Conservation (phyloP, 2,113 vertebrate genomes). For the Daboia siamensis region DNA sequence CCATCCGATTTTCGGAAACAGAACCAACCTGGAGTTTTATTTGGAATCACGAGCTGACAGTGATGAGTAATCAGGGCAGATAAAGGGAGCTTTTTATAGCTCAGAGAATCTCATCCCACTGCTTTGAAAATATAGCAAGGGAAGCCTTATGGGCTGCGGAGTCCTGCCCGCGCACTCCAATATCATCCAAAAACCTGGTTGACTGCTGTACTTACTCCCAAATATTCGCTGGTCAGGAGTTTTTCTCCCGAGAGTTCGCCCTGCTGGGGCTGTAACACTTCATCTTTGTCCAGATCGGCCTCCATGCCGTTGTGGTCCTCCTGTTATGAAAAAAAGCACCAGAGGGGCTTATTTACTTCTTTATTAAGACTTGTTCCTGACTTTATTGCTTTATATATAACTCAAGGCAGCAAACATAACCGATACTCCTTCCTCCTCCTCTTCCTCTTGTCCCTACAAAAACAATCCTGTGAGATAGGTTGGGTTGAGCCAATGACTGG, state of each 20-base stretch:
- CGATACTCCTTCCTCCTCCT: no score
- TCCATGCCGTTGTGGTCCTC: slow-evolving; percentile 85
- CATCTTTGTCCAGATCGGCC: slow-evolving; percentile 86
- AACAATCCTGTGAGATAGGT: no score
- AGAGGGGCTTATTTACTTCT: not conserved
- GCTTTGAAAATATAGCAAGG: not conserved
- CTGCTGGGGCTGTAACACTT: slow-evolving; percentile 82
- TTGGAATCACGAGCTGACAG: no score
- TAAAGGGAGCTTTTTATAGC: not conserved
- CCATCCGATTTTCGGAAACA: no score
- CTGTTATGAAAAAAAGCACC: slow-evolving; percentile 53
- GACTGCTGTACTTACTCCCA: slow-evolving; percentile 79
- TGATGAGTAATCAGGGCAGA: not conserved
- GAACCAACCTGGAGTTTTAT: no score
- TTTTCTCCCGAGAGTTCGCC: slow-evolving; percentile 90
- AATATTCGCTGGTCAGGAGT: slow-evolving; percentile 90
- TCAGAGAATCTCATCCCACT: no score
- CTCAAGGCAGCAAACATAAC: no score
- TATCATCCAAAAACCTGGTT: not conserved
- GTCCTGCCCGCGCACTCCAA: not conserved
- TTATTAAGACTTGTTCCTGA: no score
- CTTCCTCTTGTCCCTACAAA: no score
- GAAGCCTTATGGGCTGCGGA: not conserved
- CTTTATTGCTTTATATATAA: no score
- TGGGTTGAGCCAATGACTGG: not conserved